These are phyloP conservation scores for Aspidoscelis tigris DNA, from an alignment of 2,113 vertebrate species.

Conservation along the genomic window DNA sequence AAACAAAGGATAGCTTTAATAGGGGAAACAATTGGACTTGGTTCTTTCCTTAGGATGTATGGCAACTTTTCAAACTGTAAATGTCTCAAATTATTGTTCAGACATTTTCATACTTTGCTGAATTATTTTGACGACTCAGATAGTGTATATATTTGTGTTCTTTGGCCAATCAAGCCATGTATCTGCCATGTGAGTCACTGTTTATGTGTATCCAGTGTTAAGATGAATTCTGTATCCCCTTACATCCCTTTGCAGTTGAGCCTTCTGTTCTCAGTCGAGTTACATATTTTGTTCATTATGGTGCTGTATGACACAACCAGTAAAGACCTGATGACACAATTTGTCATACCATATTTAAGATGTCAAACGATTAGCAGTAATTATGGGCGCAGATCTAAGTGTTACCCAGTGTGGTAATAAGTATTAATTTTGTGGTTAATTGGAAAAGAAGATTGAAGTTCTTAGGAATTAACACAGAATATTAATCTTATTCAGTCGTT, in stretches of 20 bases:
- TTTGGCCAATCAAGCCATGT: not conserved
- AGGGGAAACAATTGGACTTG: not conserved
- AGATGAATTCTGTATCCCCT: not conserved
- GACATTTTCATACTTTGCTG: not conserved
- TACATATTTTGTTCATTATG: not conserved
- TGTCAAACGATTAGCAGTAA: not conserved
- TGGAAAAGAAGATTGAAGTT: not conserved
- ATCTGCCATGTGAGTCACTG: not conserved
- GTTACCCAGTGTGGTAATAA: not conserved
- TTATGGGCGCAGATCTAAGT: not conserved
- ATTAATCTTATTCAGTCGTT: not conserved
- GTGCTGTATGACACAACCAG: not conserved
- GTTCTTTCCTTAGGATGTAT: not conserved
- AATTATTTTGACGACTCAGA: not conserved
- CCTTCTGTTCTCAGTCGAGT: not conserved
- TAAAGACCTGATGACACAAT: not conserved
- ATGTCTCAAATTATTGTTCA: not conserved
- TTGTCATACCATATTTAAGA: constrained; percentile 5
- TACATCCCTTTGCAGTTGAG: not conserved
- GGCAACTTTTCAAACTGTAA: not conserved
- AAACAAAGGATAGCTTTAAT: not conserved
- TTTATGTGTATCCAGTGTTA: not conserved
- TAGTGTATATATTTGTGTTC: not conserved
- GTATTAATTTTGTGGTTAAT: constrained; percentile 8
- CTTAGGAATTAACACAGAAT: not conserved